Percentiles rank a stretch among this genome's conserved stretches.
These are phyloP conservation scores for Amphimedon queenslandica DNA, from an alignment of 37 sponge, comb jelly and placozoan species.

Conservation along the genomic window DNA sequence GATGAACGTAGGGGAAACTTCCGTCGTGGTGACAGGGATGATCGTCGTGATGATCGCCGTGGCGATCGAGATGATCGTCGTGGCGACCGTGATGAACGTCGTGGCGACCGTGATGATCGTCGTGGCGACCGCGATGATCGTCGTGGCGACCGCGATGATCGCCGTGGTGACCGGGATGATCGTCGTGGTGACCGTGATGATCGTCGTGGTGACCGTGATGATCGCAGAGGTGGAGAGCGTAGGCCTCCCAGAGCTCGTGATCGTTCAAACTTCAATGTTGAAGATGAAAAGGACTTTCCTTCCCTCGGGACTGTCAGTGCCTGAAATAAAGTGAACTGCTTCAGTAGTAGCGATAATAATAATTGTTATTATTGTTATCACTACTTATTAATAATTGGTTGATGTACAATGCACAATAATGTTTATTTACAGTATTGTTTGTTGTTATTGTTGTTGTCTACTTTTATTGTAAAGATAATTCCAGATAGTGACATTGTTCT, in stretches of 20 bases:
- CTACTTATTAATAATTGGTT: no score
- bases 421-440: no score
- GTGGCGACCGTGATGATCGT: not conserved
- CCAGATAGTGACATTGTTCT: no score
- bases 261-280: slow-evolving; percentile 58
- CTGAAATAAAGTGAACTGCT: no score
- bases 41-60: not conserved
- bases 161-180: slow-evolving; percentile 6
- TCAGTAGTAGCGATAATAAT: no score
- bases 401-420: no score
- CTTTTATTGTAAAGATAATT: no score
- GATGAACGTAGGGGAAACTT: not conserved
- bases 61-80: slow-evolving; percentile 15
- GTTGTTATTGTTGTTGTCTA: no score
- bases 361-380: no score
- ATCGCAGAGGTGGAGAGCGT: slow-evolving; percentile 1
- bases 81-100: not conserved
- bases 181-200: not conserved
- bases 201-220: not conserved
- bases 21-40: not conserved
- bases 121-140: not conserved
- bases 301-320: slow-evolving; percentile 27
- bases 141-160: not conserved
- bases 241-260: slow-evolving; percentile 19
- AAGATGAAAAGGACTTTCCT: slow-evolving; percentile 66